Conservation (phyloP, 2,797 vertebrate species). For the Lemur catta region DNA sequence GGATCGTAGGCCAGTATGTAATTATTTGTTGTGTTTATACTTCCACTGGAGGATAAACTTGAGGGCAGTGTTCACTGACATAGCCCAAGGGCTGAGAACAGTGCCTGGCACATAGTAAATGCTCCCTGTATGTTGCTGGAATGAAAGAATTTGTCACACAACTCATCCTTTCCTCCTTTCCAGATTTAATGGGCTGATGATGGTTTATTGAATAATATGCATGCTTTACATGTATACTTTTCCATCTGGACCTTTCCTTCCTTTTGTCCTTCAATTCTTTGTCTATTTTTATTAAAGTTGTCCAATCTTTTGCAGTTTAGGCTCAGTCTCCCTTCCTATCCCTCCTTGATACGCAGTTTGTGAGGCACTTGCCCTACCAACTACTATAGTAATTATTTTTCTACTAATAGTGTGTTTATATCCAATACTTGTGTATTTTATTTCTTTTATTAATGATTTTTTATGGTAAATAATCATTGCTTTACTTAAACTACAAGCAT, state of each 20-base stretch:
- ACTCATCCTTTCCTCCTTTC: not conserved
- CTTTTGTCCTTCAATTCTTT: not conserved
- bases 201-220: not conserved
- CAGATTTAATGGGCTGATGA: not conserved
- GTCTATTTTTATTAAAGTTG: not conserved
- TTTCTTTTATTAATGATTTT: conserved; percentile 15
- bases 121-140: not conserved
- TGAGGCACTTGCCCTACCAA: not conserved
- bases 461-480: not conserved
- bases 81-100: not conserved
- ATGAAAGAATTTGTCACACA: not conserved
- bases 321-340: not conserved
- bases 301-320: not conserved
- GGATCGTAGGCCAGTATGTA: not conserved
- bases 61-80: not conserved
- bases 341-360: not conserved
- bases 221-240: not conserved
- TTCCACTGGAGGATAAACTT: not conserved
- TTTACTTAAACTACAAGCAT: not conserved
- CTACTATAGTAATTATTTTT: not conserved
- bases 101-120: not conserved
- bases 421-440: not conserved
- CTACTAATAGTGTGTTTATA: not conserved
- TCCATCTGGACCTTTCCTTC: not conserved
- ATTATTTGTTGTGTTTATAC: not conserved